A percentile compares a stretch with the other conserved stretches of the same genome.
Evolutionary conservation across 1,140 invertebrate genomes (phyloP).

Genomic region (Luehdorfia chinensis): DNA sequence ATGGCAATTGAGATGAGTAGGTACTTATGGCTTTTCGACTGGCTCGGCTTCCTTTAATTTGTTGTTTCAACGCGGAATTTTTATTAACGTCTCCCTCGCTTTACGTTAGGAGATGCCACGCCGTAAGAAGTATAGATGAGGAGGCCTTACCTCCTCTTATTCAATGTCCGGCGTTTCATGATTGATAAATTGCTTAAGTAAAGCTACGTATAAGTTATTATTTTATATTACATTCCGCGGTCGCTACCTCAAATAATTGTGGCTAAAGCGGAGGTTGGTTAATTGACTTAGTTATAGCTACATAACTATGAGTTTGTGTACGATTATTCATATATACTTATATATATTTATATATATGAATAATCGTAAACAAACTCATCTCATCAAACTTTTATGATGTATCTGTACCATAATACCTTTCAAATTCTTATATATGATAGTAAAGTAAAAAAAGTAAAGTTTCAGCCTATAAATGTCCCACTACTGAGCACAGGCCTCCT

Average conservation of each 20-base stretch:
- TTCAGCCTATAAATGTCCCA: too few species aligned
- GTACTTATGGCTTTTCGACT: slow-evolving; percentile 76
- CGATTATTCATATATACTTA: too few species aligned
- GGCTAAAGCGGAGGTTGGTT: slow-evolving; percentile 2
- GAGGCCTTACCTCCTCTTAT: slow-evolving; percentile 33
- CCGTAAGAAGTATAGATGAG: slow-evolving; percentile 47
- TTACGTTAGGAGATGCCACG: slow-evolving; percentile 52
- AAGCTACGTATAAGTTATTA: background rate
- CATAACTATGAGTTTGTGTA: background rate
- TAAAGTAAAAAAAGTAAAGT: too few species aligned
- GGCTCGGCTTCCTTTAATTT: slow-evolving; percentile 76
- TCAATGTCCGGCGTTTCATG: slow-evolving; percentile 13
- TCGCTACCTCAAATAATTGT: slow-evolving; percentile 7
- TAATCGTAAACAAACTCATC: too few species aligned
- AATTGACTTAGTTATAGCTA: slow-evolving; percentile 3
- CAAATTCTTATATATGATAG: too few species aligned
- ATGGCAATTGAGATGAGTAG: slow-evolving; percentile 74
- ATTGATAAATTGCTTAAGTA: background rate
- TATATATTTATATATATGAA: too few species aligned
- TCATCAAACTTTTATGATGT: too few species aligned
- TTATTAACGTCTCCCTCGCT: slow-evolving; percentile 72
- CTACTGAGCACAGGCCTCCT: too few species aligned
- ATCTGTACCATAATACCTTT: too few species aligned
- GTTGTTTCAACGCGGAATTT: slow-evolving; percentile 75
- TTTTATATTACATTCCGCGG: slow-evolving; percentile 15